Evolutionary conservation across 2,113 vertebrate genomes (phyloP), one percentile per base, ranked within the genome.

Genomic region (Centropus bengalensis): DNA sequence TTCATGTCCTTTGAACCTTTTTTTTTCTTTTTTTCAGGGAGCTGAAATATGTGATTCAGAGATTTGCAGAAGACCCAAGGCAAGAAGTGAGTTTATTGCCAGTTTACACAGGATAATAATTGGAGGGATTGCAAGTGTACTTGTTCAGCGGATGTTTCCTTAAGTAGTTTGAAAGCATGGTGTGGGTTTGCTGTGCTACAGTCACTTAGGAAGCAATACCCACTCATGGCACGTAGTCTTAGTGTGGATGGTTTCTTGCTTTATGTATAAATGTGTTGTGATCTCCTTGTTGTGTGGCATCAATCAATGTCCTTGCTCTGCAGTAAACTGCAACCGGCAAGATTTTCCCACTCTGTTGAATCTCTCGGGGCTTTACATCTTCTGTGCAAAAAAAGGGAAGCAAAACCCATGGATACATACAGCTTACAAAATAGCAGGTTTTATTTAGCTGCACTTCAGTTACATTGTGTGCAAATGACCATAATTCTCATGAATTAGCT

Each of bases 21-120:
- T 52, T 51, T 52, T 52, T 15, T 49, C 32, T 58, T 38, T 89
- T 69, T 95, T 95, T 23, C 96, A 99, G 99, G 97, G 99, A 99
- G 92, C 98, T 99, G 96, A 99, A 99, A 89, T 99, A 99, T 0
- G 99, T 99, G 68, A 99, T 99, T 96, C 99, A 99, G 98, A 99
- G 99, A 98, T 99, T 99, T 96, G 99, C 99, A 1, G 98, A 99
- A 95, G 99, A 99, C 88, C 99, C 99, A 1, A 98, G 99, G 92
- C 99, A 99, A 98, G 99, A 99, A 98, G 99, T 99, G 95, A 98
- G 98, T 95, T 51, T 76, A 68, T 18, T 63, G 60, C 14, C 45
- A 44, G 14, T 86, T 91, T 86, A 42, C 47, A 54, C 11, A 64
- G 70, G 32, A 8, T 36, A 27, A 74, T 74, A 64, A 52, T 45